Base-by-base conservation (phyloP, 2,888 invertebrate species). In the Andrena hattorfiana region DNA sequence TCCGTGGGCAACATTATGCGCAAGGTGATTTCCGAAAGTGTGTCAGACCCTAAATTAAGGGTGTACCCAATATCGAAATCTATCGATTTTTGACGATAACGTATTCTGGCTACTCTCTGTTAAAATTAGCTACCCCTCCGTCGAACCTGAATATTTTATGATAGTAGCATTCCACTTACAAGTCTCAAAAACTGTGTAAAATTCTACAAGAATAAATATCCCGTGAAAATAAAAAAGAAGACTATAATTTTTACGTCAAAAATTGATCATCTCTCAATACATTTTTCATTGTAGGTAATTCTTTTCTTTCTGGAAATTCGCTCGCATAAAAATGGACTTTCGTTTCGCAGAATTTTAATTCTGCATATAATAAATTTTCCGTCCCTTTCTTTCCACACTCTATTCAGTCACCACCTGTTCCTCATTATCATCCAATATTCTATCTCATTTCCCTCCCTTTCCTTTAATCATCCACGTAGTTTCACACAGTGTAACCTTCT, bases 11-110 rank as follows among this genome's bases (percentile, higher is more conserved):
- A 80, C 42, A 71, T 80, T 80, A 80, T 67, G 80, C 80, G 8
- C 60, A 80, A 80, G 71, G 71, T 67, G 66, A 79, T 80, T 67
- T 54, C 81, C 3, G 54, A 71, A 80, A 80, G 51, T 80, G 20
- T 80, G 80, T 67, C 80, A 67, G 20, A 66, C 71, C 81, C 71
- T 80, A 67, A 71, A 80, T 66, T 66, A 71, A 80, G 78, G 56
- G 51, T 35, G 51, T 8, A 28, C 48, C 10, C 56, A 32, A 56
- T 62, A 16, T 23, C n/a, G 26, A 48, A 64, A 59, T 63, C 42
- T 10, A 68, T 68, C 76, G 68, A 75, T 75, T 67, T 68, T 63
- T 74, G 13, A 26, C 28, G 48, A n/a, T 32, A 51, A 42, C 35
- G 4, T 23, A 2, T 30, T 48, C 8, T 10, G 10, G 8, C 28